A percentile compares a stretch with the other conserved stretches of the same genome.
phyloP scores from a whole-genome alignment of 2,797 vertebrate genomes.

The Cirrhinus mrigala region DNA sequence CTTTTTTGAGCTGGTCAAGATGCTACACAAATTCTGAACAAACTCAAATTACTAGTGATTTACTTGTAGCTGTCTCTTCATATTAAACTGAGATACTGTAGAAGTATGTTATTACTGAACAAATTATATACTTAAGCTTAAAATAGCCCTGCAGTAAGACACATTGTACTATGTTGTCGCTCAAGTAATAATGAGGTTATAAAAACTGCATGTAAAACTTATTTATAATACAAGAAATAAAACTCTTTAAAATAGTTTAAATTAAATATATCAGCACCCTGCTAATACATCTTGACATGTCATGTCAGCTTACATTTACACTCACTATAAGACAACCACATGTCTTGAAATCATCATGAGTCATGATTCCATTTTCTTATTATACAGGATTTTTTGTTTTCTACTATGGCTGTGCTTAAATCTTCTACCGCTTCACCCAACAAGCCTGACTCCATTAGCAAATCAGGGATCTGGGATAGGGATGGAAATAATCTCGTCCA shows the following conservation, averaged over 20 bases:
- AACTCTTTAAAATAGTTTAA: background rate
- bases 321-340: background rate
- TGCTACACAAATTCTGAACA: background rate
- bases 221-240: background rate
- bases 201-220: background rate
- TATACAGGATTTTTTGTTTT: constrained; percentile 4
- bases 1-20: background rate
- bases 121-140: background rate
- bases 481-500: constrained; percentile 72
- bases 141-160: background rate
- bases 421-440: constrained; percentile 60
- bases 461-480: constrained; percentile 59
- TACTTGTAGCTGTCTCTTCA: background rate
- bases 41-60: background rate
- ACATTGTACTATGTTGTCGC: background rate
- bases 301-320: background rate
- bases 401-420: constrained; percentile 48
- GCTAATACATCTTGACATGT: background rate
- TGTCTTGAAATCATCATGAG: background rate
- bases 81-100: background rate
- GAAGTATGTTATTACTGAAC: background rate
- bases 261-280: background rate
- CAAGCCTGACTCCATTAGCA: constrained; percentile 67
- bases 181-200: background rate
- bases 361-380: background rate